A percentile compares a stretch with the other conserved stretches of the same genome.
Evolutionary conservation across 92 coral and sea anemone genomes (phyloP).

Genomic region (Muricea muricata): DNA sequence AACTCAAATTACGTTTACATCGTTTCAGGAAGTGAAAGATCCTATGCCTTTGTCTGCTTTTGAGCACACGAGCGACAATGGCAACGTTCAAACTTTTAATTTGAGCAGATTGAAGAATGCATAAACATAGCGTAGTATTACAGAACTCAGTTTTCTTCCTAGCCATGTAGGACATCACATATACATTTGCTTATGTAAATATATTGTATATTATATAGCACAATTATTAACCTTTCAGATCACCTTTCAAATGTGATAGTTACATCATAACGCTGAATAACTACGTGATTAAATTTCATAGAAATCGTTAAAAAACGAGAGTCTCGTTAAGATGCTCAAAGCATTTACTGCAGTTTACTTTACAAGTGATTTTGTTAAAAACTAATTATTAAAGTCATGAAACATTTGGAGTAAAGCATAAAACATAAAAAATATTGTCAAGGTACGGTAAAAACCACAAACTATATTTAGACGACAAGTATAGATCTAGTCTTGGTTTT

Average conservation of each 20-base stretch:
- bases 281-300: conserved; percentile 33
- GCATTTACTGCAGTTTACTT: conserved; percentile 18
- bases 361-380: neutral
- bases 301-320: conserved; percentile 43
- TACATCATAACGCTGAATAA: conserved; percentile 35
- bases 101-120: neutral
- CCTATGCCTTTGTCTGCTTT: too few relatives aligned
- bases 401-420: neutral
- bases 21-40: too few relatives aligned
- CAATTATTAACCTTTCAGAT: neutral
- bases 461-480: neutral
- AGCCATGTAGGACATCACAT: conserved; percentile 4
- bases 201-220: neutral
- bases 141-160: neutral
- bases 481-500: too few relatives aligned
- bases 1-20: too few relatives aligned
- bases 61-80: too few relatives aligned
- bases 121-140: neutral
- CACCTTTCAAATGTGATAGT: neutral
- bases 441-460: neutral
- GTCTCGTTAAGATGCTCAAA: conserved; percentile 47
- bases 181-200: neutral
- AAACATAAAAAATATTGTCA: neutral
- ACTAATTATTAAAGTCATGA: neutral
- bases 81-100: too few relatives aligned